Evolutionary conservation across 2,797 vertebrate species (phyloP).

Genomic region (Aplochiton taeniatus): DNA sequence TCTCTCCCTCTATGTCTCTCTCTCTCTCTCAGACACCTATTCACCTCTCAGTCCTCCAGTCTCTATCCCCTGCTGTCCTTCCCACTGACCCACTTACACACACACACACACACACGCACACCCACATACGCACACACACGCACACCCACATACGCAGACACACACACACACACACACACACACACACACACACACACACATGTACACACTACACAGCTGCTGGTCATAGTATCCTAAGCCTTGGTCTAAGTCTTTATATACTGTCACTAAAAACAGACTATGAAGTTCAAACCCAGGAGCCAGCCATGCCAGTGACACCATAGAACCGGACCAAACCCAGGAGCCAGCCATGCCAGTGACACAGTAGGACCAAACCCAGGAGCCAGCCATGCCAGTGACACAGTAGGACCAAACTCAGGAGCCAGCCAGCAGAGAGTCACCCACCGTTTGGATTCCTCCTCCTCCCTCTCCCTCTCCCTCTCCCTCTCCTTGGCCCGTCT

Average conservation of each 20-base stretch:
- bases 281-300: background rate
- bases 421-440: constrained; percentile 37
- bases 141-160: background rate
- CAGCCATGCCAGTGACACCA: background rate
- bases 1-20: background rate
- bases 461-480: constrained; percentile 56
- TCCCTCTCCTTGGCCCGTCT: constrained; percentile 83
- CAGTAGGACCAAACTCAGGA: background rate
- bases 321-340: background rate
- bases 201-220: constrained; percentile 42
- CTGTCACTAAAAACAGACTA: too few species aligned
- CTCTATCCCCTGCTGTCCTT: background rate
- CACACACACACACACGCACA: too few species aligned
- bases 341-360: background rate
- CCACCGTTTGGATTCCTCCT: constrained; percentile 65
- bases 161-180: constrained; percentile 23
- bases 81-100: constrained; percentile 12
- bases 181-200: constrained; percentile 16
- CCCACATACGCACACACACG: too few species aligned
- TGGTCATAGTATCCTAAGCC: too few species aligned
- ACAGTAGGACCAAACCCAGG: background rate
- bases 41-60: too few species aligned
- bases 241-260: too few species aligned
- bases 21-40: background rate
- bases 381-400: background rate